Conservation (phyloP, 2,888 invertebrate species). For the Protonemura montana region DNA sequence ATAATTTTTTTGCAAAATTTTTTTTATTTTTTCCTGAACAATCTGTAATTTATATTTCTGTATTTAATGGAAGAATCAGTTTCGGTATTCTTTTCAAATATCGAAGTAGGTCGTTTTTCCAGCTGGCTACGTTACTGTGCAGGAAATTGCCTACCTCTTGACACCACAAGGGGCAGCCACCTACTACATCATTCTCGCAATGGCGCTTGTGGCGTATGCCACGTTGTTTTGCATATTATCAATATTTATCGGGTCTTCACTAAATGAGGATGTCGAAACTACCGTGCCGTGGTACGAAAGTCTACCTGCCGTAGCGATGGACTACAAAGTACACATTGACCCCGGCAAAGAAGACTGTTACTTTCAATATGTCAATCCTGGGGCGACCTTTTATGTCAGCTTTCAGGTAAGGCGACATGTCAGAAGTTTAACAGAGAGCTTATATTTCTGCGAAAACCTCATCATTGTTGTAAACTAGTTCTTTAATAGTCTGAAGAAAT, state of each 20-base stretch:
- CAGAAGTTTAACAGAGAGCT: background rate
- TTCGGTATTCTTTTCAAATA: background rate
- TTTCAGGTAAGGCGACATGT: slow-evolving; percentile 75
- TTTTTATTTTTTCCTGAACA: too few species aligned
- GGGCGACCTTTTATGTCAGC: slow-evolving; percentile 91
- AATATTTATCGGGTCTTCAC: slow-evolving; percentile 26
- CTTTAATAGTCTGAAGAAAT: too few species aligned
- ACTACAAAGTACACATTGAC: slow-evolving; percentile 93
- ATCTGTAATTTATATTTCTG: too few species aligned
- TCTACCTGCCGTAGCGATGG: slow-evolving; percentile 91
- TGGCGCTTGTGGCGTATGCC: slow-evolving; percentile 37
- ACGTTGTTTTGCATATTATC: slow-evolving; percentile 44
- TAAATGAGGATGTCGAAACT: slow-evolving; percentile 33
- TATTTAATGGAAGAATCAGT: too few species aligned
- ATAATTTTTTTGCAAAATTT: too few species aligned
- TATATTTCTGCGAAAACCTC: too few species aligned
- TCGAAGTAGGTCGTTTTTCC: too few species aligned
- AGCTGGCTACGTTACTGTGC: background rate
- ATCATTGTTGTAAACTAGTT: too few species aligned
- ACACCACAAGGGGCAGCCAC: background rate
- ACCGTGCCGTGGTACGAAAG: slow-evolving; percentile 80
- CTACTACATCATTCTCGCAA: background rate
- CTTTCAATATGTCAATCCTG: slow-evolving; percentile 90
- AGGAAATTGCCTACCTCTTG: background rate
- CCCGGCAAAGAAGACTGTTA: slow-evolving; percentile 97